These are phyloP conservation scores for Phyllotreta striolata DNA, from an alignment of 2,888 invertebrate species.

Conservation along the genomic window DNA sequence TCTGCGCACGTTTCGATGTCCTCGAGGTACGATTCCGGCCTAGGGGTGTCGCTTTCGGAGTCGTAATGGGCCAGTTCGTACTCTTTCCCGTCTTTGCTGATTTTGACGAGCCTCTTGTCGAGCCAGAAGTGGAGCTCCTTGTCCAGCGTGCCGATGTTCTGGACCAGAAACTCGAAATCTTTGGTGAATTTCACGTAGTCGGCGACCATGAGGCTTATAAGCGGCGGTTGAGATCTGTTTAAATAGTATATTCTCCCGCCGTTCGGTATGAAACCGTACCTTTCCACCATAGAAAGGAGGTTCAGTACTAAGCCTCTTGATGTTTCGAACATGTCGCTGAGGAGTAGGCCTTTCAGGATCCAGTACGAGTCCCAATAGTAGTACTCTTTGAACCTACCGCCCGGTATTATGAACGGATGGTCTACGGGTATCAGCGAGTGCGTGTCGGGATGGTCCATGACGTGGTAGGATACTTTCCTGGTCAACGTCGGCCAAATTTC, in stretches of 20 bases:
- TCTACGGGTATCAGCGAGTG: slow-evolving; percentile 60
- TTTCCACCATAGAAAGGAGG: slow-evolving; percentile 73
- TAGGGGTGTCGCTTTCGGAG: slow-evolving; percentile 70
- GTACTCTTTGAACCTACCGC: slow-evolving; percentile 76
- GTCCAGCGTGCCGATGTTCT: slow-evolving; percentile 68
- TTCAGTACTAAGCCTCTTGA: slow-evolving; percentile 80
- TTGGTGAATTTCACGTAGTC: slow-evolving; percentile 63
- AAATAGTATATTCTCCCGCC: slow-evolving; percentile 52
- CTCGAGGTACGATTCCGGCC: slow-evolving; percentile 78
- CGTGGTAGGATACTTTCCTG: slow-evolving; percentile 66
- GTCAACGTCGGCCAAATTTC: slow-evolving; percentile 70
- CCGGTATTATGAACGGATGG: slow-evolving; percentile 73
- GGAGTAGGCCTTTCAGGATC: slow-evolving; percentile 81
- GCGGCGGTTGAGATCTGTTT: slow-evolving; percentile 72
- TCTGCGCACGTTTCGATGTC: slow-evolving; percentile 65
- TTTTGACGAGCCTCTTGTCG: slow-evolving; percentile 64
- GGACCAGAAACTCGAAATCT: slow-evolving; percentile 70
- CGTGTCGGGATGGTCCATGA: slow-evolving; percentile 61
- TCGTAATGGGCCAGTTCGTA: slow-evolving; percentile 70
- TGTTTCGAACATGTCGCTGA: slow-evolving; percentile 78
- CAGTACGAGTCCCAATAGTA: slow-evolving; percentile 93
- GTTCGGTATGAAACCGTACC: slow-evolving; percentile 62
- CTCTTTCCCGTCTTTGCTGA: slow-evolving; percentile 62
- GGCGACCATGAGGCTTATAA: slow-evolving; percentile 76
- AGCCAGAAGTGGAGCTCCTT: slow-evolving; percentile 74